Base-by-base conservation (phyloP, 2,797 vertebrate genomes). In the Oreonectes daqikongensis region DNA sequence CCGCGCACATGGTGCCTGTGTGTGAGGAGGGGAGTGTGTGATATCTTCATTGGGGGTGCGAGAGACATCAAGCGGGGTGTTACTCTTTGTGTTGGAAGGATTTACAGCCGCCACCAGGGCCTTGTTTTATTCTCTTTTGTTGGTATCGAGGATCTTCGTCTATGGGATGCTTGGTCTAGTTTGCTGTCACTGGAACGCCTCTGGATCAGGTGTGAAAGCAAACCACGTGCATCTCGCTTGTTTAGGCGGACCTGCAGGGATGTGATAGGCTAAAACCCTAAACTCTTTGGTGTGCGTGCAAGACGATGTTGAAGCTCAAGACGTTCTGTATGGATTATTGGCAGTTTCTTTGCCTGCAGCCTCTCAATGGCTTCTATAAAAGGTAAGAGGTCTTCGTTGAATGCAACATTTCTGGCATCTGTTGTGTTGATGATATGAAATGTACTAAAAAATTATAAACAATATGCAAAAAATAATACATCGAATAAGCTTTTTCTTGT, bases 311-410 rank as follows among this genome's bases (percentile, higher is more conserved):
- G 92, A 99, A 96, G 91, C 88, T 99, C 79, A 98, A 98, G 92
- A 93, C 95, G 55, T 95, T 98, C 84, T 99, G 97, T 92, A 91
- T 97, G 95, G 97, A 98, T 94, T 98, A 97, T 88, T 98, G 96
- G 96, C 95, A 97, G 90, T 95, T 98, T 84, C 92, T 98, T 73
- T 99, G 97, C 90, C 93, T 98, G 12, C 96, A 97, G 90, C 96
- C 96, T 60, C 93, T 97, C 73, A 93, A 95, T 6, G 94, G 94
- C 46, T 94, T 95, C 92, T 97, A 97, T 90, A 97, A 91, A 91
- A 95, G 96, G 97, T 98, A 95, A 91, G 95, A 1, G 35, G 50
- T 61, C 22, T 67, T 69, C 63, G 24, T 30, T 35, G 9, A 18
- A n/a, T 65, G 2, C 35, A 26, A n/a, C n/a, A n/a, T n/a, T n/a